A percentile compares a stretch with the other conserved stretches of the same genome.
phyloP scores from a whole-genome alignment of 2,113 vertebrate species.

The Ceyx melanurus region DNA sequence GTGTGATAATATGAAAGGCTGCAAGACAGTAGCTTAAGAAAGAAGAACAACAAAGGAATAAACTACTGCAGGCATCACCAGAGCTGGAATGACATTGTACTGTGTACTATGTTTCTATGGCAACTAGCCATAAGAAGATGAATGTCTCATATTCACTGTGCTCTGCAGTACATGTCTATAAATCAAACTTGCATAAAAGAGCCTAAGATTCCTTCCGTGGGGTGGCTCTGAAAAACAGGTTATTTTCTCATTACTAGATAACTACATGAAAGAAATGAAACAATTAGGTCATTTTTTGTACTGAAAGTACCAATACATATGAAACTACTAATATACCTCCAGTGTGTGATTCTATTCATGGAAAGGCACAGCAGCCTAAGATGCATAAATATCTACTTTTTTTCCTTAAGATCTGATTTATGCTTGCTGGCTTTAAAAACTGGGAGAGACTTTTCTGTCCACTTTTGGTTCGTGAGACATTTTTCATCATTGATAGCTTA shows the following conservation, averaged over 20 bases:
- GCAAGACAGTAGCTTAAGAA: slow-evolving; percentile 84
- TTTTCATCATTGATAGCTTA: background rate
- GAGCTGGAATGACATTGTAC: slow-evolving; percentile 82
- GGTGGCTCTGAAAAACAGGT: slow-evolving; percentile 70
- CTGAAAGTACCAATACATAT: slow-evolving; percentile 64
- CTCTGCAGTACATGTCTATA: slow-evolving; percentile 82
- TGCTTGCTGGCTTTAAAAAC: background rate
- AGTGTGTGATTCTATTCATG: slow-evolving; percentile 50
- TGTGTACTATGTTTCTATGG: slow-evolving; percentile 86
- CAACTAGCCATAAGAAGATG: slow-evolving; percentile 82
- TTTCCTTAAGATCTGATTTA: background rate
- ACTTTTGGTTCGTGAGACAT: background rate
- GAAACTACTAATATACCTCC: slow-evolving; percentile 68
- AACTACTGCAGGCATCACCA: slow-evolving; percentile 80
- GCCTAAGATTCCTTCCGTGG: slow-evolving; percentile 76
- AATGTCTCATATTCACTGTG: slow-evolving; percentile 80
- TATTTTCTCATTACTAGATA: slow-evolving; percentile 81
- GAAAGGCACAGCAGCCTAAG: slow-evolving; percentile 14
- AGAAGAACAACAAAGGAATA: slow-evolving; percentile 82
- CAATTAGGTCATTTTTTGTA: slow-evolving; percentile 75
- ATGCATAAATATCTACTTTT: background rate
- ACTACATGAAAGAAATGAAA: slow-evolving; percentile 78
- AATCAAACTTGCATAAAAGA: slow-evolving; percentile 87
- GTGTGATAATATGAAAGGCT: slow-evolving; percentile 72
- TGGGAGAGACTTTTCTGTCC: background rate